phyloP scores from a whole-genome alignment of 2,113 vertebrate species.

The Poeciliopsis prolifica region DNA sequence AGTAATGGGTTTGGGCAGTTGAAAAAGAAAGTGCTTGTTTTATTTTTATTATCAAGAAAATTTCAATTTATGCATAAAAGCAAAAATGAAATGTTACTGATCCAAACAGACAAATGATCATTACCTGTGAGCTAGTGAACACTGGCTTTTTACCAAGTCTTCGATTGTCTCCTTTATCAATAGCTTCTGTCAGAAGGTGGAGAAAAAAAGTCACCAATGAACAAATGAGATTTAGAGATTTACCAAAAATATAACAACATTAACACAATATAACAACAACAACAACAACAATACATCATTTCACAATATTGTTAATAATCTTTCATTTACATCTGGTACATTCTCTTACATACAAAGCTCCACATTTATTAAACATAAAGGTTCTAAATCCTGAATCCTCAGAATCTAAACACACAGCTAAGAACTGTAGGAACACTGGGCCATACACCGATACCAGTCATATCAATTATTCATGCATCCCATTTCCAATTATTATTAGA shows the following conservation, averaged over 20 bases:
- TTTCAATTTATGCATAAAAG: not conserved
- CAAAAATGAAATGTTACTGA: not conserved
- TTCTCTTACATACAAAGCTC: not conserved
- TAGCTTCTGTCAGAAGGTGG: constrained; percentile 81
- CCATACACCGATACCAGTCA: constrained; percentile 27
- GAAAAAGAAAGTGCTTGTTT: not conserved
- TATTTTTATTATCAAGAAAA: not conserved
- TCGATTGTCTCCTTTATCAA: constrained; percentile 93
- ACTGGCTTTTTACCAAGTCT: constrained; percentile 90
- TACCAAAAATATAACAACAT: not conserved
- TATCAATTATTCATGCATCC: constrained; percentile 64
- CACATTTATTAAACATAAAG: not conserved
- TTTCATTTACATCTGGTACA: constrained; percentile 1
- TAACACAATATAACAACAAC: constrained; percentile 9
- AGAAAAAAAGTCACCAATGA: constrained; percentile 2
- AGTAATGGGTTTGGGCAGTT: not conserved
- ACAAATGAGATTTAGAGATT: not conserved
- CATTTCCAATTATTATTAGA: constrained; percentile 41
- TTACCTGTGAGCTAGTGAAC: constrained; percentile 94
- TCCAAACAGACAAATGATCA: not conserved
- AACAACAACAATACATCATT: not conserved
- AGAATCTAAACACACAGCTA: constrained; percentile 27
- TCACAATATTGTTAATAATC: constrained; percentile 28
- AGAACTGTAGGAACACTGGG: constrained; percentile 25
- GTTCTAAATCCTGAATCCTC: constrained; percentile 5